Conservation (phyloP, 92 coral and sea anemone species). For the Zoanthus sansibaricus region DNA sequence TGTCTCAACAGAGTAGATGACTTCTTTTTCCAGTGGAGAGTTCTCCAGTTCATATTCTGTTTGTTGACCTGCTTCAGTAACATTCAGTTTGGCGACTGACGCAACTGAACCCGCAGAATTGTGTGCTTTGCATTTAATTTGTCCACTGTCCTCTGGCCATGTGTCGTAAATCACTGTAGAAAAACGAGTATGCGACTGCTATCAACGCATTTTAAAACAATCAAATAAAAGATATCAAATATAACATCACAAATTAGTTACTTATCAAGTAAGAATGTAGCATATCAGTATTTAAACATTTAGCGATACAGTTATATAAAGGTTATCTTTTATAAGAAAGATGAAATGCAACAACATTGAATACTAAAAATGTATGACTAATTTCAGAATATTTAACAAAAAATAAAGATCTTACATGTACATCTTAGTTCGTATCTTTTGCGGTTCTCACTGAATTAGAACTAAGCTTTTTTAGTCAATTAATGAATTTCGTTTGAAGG, state of each 20-base stretch:
- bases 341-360: no score
- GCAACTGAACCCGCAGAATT: constrained; percentile 80
- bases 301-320: no score
- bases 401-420: no score
- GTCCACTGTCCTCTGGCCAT: constrained; percentile 75
- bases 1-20: constrained; percentile 25
- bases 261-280: no score
- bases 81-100: constrained; percentile 74
- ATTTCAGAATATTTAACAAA: no score
- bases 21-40: background rate
- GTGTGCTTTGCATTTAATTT: constrained; percentile 83
- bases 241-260: background rate
- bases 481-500: no score
- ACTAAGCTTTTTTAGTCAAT: no score
- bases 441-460: no score
- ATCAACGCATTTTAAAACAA: background rate
- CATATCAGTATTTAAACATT: no score
- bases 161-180: constrained; percentile 72
- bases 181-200: background rate
- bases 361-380: no score
- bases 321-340: no score
- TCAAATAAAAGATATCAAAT: background rate
- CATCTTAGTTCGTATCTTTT: no score
- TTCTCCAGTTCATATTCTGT: background rate
- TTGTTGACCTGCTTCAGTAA: constrained; percentile 39